A percentile compares a stretch with the other conserved stretches of the same genome.
These are phyloP conservation scores for Dissostichus mawsoni DNA, from an alignment of 2,113 vertebrate genomes.

Conservation along the genomic window DNA sequence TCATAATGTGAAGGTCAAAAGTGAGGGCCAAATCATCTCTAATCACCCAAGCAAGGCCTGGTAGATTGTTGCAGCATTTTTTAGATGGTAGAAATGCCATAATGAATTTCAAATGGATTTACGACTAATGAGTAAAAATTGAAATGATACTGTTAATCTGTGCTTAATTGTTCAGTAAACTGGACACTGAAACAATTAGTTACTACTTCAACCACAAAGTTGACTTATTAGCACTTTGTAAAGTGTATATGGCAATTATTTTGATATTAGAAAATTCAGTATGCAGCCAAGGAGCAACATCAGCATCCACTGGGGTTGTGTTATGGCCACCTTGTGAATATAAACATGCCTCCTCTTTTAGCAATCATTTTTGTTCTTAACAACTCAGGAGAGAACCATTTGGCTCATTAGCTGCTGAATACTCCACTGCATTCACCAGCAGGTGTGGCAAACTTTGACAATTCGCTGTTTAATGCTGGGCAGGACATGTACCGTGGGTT, in stretches of 20 bases:
- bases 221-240: not conserved
- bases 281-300: not conserved
- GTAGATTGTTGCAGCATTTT: no score
- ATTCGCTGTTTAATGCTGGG: not conserved
- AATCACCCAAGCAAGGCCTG: not conserved
- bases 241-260: not conserved
- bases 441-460: not conserved
- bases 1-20: constrained; percentile 19
- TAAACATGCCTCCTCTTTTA: not conserved
- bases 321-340: not conserved
- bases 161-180: not conserved
- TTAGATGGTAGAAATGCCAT: not conserved
- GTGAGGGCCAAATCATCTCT: not conserved
- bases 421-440: not conserved
- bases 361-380: not conserved
- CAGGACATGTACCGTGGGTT: not conserved
- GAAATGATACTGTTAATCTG: not conserved
- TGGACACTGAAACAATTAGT: not conserved
- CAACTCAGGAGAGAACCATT: not conserved
- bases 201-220: not conserved
- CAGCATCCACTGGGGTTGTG: not conserved
- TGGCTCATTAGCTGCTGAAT: not conserved
- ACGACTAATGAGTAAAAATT: not conserved
- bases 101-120: not conserved
- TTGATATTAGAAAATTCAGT: not conserved